Evolutionary conservation across 2,113 vertebrate genomes (phyloP).

Genomic region (crab-eating macaque (Macaca fascicularis)): T2T-MFA8v1.1 NC_088386.1:37032501-37033000

Average conservation of each 20-base stretch:
- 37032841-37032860: slow-evolving; percentile 74
- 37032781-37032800: background rate
- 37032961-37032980: slow-evolving; percentile 32
- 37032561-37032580: background rate
- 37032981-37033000: slow-evolving; percentile 35
- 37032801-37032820: background rate
- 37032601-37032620: background rate
- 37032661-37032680: background rate
- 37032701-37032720: background rate
- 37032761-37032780: slow-evolving; percentile 17
- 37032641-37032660: background rate
- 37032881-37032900: slow-evolving; percentile 76
- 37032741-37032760: slow-evolving; percentile 6
- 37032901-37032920: slow-evolving; percentile 57
- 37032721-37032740: background rate
- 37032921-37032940: slow-evolving; percentile 28
- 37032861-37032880: slow-evolving; percentile 73
- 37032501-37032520: background rate
- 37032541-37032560: background rate
- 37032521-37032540: background rate
- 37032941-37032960: slow-evolving; percentile 55
- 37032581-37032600: background rate
- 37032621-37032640: background rate
- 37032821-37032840: slow-evolving; percentile 74
- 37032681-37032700: background rate